Evolutionary conservation across 2,888 invertebrate genomes (phyloP).

Genomic region (Dryocosmus kuriphilus): DNA sequence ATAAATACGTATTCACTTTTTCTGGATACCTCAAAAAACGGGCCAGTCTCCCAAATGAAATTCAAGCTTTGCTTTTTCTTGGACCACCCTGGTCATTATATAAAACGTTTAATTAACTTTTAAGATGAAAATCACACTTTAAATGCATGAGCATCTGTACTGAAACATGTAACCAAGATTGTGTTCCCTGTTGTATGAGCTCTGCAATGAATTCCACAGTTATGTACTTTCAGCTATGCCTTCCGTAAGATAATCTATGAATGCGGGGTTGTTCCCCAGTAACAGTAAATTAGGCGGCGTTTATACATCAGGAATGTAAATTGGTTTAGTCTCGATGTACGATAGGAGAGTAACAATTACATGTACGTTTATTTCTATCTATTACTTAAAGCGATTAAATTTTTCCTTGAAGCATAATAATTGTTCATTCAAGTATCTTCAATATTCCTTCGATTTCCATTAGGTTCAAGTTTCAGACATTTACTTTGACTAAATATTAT

Average conservation of each 20-base stretch:
- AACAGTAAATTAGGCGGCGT: not conserved
- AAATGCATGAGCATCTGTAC: not conserved
- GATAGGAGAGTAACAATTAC: slow-evolving; percentile 24
- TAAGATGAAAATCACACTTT: not conserved
- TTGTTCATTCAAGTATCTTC: not conserved
- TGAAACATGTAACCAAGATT: slow-evolving; percentile 1
- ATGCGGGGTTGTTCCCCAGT: not conserved
- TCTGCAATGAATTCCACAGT: not conserved
- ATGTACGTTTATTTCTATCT: not conserved
- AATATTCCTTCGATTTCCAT: not conserved
- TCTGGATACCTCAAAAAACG: too few relatives aligned
- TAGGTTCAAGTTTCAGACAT: too few relatives aligned
- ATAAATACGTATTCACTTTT: too few relatives aligned
- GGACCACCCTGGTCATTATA: too few relatives aligned
- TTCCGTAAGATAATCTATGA: slow-evolving; percentile 22
- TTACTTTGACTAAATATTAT: too few relatives aligned
- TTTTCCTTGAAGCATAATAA: too few relatives aligned
- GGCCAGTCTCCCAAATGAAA: too few relatives aligned
- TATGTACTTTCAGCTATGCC: slow-evolving; percentile 15
- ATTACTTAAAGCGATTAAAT: not conserved
- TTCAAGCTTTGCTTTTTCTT: too few relatives aligned
- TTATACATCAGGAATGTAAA: slow-evolving; percentile 25
- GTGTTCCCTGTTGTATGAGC: not conserved
- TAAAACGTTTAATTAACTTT: not conserved
- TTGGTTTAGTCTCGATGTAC: not conserved